phyloP scores from a whole-genome alignment of 2,888 invertebrate species.

The Epirrita christyi region DNA sequence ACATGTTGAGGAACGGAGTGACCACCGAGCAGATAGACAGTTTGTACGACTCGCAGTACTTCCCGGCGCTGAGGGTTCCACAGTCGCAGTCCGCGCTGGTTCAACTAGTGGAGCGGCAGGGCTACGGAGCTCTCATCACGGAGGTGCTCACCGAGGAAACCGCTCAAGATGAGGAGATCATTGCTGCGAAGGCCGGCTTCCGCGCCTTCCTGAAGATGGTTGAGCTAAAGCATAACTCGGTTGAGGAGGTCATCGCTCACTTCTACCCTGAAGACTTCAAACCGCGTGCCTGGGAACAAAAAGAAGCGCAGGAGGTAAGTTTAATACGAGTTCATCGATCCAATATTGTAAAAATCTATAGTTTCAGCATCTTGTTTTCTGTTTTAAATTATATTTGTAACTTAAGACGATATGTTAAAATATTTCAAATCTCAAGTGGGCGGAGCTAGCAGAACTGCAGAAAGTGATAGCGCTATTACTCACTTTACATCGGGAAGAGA shows the following conservation, averaged over 20 bases:
- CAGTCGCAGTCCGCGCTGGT: slow-evolving; percentile 94
- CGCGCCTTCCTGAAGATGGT: slow-evolving; percentile 94
- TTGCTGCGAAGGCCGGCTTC: slow-evolving; percentile 93
- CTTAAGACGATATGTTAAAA: too few species aligned
- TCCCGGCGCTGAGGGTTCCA: slow-evolving; percentile 91
- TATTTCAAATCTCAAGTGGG: too few species aligned
- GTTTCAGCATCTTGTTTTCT: too few species aligned
- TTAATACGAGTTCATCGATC: too few species aligned
- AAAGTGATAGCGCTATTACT: too few species aligned
- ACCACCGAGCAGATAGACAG: slow-evolving; percentile 90
- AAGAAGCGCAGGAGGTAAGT: slow-evolving; percentile 87
- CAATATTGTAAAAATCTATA: too few species aligned
- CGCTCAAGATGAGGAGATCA: slow-evolving; percentile 89
- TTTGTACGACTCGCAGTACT: slow-evolving; percentile 91
- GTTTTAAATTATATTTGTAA: too few species aligned
- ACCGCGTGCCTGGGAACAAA: slow-evolving; percentile 91
- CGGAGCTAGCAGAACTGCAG: too few species aligned
- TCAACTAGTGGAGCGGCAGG: slow-evolving; percentile 92
- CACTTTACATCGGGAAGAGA: too few species aligned
- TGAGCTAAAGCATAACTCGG: slow-evolving; percentile 90
- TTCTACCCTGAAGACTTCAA: slow-evolving; percentile 94
- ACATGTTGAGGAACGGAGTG: slow-evolving; percentile 90
- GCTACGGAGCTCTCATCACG: slow-evolving; percentile 91
- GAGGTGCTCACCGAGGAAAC: slow-evolving; percentile 93
- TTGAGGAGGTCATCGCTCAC: slow-evolving; percentile 93